Evolutionary conservation across 2,113 vertebrate genomes (phyloP).

Genomic region (Sceloporus undulatus): DNA sequence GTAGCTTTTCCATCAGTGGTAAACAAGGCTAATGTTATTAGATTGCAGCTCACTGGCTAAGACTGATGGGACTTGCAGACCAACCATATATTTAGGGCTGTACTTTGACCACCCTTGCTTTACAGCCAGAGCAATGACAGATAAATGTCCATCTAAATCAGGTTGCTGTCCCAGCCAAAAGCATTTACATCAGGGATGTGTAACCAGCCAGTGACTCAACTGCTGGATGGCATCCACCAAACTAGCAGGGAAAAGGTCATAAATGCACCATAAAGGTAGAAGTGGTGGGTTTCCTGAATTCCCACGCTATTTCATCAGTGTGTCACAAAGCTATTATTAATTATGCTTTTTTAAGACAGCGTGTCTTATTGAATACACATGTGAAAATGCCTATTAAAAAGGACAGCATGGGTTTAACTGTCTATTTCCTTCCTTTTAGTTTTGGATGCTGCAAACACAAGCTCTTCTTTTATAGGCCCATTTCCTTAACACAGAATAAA

Average conservation of each 20-base stretch:
- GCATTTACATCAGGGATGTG: neutral
- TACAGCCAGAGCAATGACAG: neutral
- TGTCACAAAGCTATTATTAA: neutral
- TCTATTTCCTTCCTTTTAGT: neutral
- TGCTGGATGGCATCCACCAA: neutral
- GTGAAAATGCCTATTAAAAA: slow-evolving; percentile 17
- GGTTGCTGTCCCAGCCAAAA: neutral
- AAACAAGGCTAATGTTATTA: neutral
- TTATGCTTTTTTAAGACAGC: neutral
- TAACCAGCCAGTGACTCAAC: neutral
- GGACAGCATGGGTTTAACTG: neutral
- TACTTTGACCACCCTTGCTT: neutral
- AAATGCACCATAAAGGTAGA: neutral
- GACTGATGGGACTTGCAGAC: neutral
- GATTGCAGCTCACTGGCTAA: neutral
- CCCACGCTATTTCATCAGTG: neutral
- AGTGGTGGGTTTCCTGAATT: neutral
- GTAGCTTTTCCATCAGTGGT: neutral
- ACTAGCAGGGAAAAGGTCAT: neutral
- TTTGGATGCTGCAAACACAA: neutral
- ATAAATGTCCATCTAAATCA: neutral
- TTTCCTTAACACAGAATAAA: slow-evolving; percentile 19
- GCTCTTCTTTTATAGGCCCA: neutral
- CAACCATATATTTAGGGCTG: too few species aligned
- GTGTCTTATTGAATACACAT: neutral